A percentile compares a stretch with the other conserved stretches of the same genome.
Evolutionary conservation across 2,797 vertebrate genomes (phyloP).

Genomic region (Oophaga sylvatica): DNA sequence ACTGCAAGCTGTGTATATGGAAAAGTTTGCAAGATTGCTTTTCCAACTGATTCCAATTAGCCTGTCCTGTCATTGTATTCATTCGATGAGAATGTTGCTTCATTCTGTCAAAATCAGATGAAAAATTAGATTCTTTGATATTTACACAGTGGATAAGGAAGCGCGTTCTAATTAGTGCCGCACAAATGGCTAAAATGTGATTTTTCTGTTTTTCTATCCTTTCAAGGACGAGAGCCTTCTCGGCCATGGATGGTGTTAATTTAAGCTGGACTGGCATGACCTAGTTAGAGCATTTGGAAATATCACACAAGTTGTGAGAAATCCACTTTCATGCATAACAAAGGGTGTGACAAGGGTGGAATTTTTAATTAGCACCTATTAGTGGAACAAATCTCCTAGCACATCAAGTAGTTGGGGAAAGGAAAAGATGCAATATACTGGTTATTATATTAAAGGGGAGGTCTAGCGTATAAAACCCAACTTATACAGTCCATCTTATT

Average conservation of each 20-base stretch:
- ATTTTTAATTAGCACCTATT: constrained; percentile 47
- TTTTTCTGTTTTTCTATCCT: background rate
- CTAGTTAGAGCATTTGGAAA: constrained; percentile 3
- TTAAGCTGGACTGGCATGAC: constrained; percentile 23
- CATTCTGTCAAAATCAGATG: constrained; percentile 12
- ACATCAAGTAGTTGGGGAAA: background rate
- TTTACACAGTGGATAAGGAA: background rate
- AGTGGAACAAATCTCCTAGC: constrained; percentile 27
- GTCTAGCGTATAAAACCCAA: background rate
- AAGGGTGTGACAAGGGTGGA: constrained; percentile 47
- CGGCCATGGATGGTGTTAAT: background rate
- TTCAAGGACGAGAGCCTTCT: background rate
- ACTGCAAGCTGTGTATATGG: constrained; percentile 4
- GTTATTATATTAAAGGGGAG: background rate
- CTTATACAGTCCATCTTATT: background rate
- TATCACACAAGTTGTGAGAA: constrained; percentile 20
- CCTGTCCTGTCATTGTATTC: background rate
- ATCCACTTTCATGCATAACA: constrained; percentile 27
- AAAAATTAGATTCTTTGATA: constrained; percentile 7
- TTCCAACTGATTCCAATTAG: constrained; percentile 51
- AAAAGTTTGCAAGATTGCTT: background rate
- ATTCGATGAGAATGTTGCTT: background rate
- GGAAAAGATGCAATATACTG: background rate
- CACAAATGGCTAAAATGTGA: background rate
- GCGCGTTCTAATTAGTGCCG: background rate